Evolutionary conservation across 2,888 invertebrate species (phyloP).

Genomic region (Carabus problematicus): DNA sequence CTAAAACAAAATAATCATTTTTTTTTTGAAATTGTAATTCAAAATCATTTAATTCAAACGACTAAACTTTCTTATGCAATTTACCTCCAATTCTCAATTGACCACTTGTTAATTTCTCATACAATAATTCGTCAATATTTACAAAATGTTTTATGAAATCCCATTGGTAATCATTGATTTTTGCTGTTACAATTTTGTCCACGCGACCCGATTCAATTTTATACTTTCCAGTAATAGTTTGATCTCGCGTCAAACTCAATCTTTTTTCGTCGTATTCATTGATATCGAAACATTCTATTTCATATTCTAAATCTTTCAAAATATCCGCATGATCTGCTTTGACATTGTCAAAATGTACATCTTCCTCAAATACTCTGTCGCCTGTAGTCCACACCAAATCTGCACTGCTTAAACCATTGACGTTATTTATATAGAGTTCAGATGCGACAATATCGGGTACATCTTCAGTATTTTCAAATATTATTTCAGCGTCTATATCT

Average conservation of each 20-base stretch:
- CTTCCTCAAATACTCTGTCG: slow-evolving; percentile 44
- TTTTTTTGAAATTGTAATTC: neutral
- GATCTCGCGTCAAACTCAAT: slow-evolving; percentile 54
- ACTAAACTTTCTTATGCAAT: slow-evolving; percentile 13
- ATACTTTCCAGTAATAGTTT: slow-evolving; percentile 54
- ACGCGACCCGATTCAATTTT: slow-evolving; percentile 53
- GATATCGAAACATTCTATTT: slow-evolving; percentile 55
- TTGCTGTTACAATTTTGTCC: slow-evolving; percentile 46
- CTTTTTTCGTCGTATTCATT: slow-evolving; percentile 51
- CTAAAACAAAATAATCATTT: slow-evolving; percentile 48
- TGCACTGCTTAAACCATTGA: slow-evolving; percentile 56
- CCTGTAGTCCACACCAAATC: slow-evolving; percentile 50
- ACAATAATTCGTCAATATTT: slow-evolving; percentile 53
- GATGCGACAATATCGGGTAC: slow-evolving; percentile 53
- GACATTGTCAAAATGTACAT: slow-evolving; percentile 51
- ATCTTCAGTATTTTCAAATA: slow-evolving; percentile 53
- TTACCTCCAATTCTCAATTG: slow-evolving; percentile 57
- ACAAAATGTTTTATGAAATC: slow-evolving; percentile 52
- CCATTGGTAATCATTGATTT: slow-evolving; percentile 56
- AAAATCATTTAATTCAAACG: too few species aligned
- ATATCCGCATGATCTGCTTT: slow-evolving; percentile 52
- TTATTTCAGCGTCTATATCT: slow-evolving; percentile 55
- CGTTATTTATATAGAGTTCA: slow-evolving; percentile 50
- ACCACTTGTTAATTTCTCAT: slow-evolving; percentile 55
- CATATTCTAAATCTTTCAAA: slow-evolving; percentile 55